Base-by-base conservation (phyloP, 2,888 invertebrate species). In the Poecilus cupreus region DNA sequence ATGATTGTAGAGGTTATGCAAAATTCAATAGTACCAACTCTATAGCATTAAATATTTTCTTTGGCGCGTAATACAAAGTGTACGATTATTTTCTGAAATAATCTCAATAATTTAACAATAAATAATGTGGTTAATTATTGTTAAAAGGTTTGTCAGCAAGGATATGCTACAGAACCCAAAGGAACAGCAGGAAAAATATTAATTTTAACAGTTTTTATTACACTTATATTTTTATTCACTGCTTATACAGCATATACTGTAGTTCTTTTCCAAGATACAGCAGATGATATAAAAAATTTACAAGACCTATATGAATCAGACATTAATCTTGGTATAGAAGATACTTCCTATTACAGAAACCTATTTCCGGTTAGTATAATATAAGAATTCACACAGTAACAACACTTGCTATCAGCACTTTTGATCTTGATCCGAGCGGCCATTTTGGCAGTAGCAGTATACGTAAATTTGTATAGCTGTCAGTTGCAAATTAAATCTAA, bases 111-210 rank as follows among this genome's bases (percentile, higher is more conserved):
- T n/a, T n/a, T n/a, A n/a, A n/a, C n/a, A n/a, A n/a, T n/a, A n/a
- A n/a, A n/a, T n/a, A n/a, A n/a, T n/a, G n/a, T n/a, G n/a, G 3
- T n/a, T 43, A 11, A 43, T 43, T 43, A 43, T 13, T n/a, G 3
- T 43, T 2, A 1, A 2, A 20, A 80, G 70, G 54, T 80, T 10
- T 70, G 72, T 54, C 70, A 80, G 18, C 80, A 80, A 46, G 80
- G 80, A 5, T 80, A 80, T 22, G 72, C 80, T 10, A 70, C 80
- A 10, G 80, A 80, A 54, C 80, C 80, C 6, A 80, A 80, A 24
- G 72, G 72, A 11, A 24, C 51, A 3, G 24, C 80, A n/a, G 80
- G 80, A 20, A 80, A 80, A 57, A 51, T 80, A 13, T 37, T 80
- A n/a, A 72, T 80, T 6, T 37, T 80, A 6, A 80, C 80, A 32